These are phyloP conservation scores for Muscina levida DNA, from an alignment of 2,888 invertebrate species.

Conservation along the genomic window DNA sequence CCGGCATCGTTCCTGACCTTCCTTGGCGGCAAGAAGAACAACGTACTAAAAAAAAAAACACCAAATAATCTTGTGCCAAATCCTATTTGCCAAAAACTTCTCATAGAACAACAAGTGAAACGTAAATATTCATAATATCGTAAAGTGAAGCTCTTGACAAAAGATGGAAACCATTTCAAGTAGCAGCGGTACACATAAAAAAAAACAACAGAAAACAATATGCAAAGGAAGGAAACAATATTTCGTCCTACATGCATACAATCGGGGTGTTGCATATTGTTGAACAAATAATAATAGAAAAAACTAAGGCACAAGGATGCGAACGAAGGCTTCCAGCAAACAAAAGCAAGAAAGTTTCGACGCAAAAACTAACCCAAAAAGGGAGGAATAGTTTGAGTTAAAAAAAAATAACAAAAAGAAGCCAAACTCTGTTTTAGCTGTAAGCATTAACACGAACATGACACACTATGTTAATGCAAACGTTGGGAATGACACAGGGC, in stretches of 20 bases:
- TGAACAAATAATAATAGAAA: not conserved
- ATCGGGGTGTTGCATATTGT: too few species aligned
- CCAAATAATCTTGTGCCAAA: constrained; percentile 30
- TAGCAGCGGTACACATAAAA: too few species aligned
- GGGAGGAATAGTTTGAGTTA: not conserved
- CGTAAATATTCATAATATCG: constrained; percentile 15
- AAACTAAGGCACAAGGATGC: not conserved
- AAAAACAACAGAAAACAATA: not conserved
- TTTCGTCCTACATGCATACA: too few species aligned
- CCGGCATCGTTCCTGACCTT: constrained; percentile 21
- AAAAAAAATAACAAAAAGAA: constrained; percentile 42
- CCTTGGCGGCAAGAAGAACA: not conserved
- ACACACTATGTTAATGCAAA: not conserved
- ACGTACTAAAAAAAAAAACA: too few species aligned
- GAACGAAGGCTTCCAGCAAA: not conserved
- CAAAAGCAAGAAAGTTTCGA: not conserved
- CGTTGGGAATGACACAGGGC: too few species aligned
- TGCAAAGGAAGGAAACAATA: not conserved
- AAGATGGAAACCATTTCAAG: too few species aligned
- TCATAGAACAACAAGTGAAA: not conserved
- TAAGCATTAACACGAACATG: constrained; percentile 48
- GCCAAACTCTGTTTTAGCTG: constrained; percentile 43
- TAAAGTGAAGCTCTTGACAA: not conserved
- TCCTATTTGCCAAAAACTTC: constrained; percentile 38
- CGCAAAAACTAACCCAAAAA: too few species aligned